These are phyloP conservation scores for Orthosia incerta DNA, from an alignment of 2,888 invertebrate genomes.

Conservation along the genomic window DNA sequence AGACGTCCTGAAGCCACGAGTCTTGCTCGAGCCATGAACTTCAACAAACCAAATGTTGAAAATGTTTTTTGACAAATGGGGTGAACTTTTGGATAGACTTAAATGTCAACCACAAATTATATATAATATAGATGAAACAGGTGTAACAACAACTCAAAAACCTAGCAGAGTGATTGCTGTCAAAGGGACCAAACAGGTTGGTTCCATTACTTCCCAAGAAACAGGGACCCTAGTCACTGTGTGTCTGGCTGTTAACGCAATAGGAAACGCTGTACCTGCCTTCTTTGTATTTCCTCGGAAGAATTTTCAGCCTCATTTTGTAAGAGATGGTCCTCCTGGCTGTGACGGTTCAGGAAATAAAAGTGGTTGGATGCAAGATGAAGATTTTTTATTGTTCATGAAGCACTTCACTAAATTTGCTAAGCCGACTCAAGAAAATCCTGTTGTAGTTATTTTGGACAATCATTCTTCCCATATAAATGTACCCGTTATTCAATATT, in stretches of 20 bases:
- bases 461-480: slow-evolving; percentile 11
- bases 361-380: slow-evolving; percentile 29
- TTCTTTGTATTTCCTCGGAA: background rate
- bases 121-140: slow-evolving; percentile 12
- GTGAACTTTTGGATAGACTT: slow-evolving; percentile 10
- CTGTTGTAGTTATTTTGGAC: slow-evolving; percentile 5
- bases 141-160: slow-evolving; percentile 24
- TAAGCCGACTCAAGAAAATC: slow-evolving; percentile 10
- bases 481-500: slow-evolving; percentile 15
- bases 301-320: slow-evolving; percentile 1
- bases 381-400: slow-evolving; percentile 23
- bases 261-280: slow-evolving; percentile 1
- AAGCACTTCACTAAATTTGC: slow-evolving; percentile 22
- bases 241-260: background rate
- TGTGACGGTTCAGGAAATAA: slow-evolving; percentile 13
- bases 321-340: background rate
- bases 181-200: slow-evolving; percentile 9
- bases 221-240: slow-evolving; percentile 3
- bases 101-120: slow-evolving; percentile 6
- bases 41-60: slow-evolving; percentile 29
- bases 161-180: slow-evolving; percentile 8
- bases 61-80: slow-evolving; percentile 4
- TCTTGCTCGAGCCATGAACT: slow-evolving; percentile 18
- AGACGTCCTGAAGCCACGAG: slow-evolving; percentile 3
- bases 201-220: slow-evolving; percentile 6